Percentiles rank a stretch among this genome's conserved stretches.
Conservation (phyloP, 2,797 vertebrate species). For the Esox masquinongy region DNA sequence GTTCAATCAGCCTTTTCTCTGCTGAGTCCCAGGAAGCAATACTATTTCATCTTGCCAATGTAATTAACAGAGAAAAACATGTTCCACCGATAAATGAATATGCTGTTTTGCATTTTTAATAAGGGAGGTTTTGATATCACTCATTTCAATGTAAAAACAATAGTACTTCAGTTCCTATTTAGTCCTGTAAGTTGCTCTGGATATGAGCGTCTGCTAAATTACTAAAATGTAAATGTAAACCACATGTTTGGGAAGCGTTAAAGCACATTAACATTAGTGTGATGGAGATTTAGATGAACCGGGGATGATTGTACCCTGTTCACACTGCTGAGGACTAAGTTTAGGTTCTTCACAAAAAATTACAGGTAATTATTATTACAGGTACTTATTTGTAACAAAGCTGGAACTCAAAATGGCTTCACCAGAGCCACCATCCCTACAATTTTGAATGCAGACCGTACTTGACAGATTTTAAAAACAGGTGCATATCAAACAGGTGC, state of each 20-base stretch:
- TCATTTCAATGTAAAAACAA: background rate
- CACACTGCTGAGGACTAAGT: background rate
- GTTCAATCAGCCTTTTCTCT: conserved; percentile 47
- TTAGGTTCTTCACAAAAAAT: background rate
- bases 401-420: background rate
- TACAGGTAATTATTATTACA: background rate
- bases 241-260: conserved; percentile 9
- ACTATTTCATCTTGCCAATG: conserved; percentile 48
- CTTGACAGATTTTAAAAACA: background rate
- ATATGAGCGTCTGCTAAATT: background rate
- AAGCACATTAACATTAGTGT: background rate
- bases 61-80: conserved; percentile 53
- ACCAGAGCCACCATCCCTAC: background rate
- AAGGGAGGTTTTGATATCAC: conserved; percentile 15
- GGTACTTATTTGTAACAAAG: background rate
- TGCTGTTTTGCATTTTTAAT: conserved; percentile 29
- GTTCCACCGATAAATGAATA: conserved; percentile 32
- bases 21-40: conserved; percentile 45
- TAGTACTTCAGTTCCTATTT: background rate
- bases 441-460: background rate
- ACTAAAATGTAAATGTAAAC: background rate
- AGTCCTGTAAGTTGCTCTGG: background rate
- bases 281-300: background rate
- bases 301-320: background rate
- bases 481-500: too few species aligned